phyloP scores from a whole-genome alignment of 2,888 invertebrate species.

The Drymonia ruficornis region DNA sequence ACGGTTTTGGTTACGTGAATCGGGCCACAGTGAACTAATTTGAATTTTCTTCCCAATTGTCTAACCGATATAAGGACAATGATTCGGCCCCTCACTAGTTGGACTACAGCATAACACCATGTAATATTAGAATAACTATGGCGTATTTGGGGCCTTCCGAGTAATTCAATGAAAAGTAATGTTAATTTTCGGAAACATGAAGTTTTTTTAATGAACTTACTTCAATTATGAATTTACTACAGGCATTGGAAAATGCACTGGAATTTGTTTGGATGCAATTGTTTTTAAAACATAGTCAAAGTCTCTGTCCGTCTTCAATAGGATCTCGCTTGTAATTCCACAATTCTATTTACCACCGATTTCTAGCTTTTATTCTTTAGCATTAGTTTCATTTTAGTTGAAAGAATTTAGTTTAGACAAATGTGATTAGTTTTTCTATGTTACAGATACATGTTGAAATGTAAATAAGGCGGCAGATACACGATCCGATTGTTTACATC shows the following conservation, averaged over 20 bases:
- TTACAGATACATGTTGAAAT: background rate
- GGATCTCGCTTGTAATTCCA: conserved; percentile 17
- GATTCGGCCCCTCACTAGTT: too few species aligned
- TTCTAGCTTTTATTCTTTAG: conserved; percentile 36
- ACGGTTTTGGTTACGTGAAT: too few species aligned
- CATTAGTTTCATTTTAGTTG: conserved; percentile 37
- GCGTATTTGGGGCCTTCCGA: too few species aligned
- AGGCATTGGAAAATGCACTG: background rate
- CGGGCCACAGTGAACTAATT: too few species aligned
- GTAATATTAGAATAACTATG: too few species aligned
- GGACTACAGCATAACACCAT: too few species aligned
- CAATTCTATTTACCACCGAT: conserved; percentile 42
- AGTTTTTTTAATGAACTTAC: too few species aligned
- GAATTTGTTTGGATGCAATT: background rate
- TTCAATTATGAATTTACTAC: too few species aligned
- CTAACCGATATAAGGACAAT: too few species aligned
- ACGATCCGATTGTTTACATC: background rate
- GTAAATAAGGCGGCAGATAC: background rate
- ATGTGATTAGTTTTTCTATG: background rate
- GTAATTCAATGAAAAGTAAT: too few species aligned
- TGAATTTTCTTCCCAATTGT: too few species aligned
- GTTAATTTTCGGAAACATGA: too few species aligned
- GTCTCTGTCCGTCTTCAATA: background rate
- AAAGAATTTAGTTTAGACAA: conserved; percentile 30
- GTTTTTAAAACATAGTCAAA: background rate